Evolutionary conservation across 2,888 invertebrate genomes (phyloP), one percentile per base, ranked within the genome.

Genomic region (Dermolepida albohirtum): DNA sequence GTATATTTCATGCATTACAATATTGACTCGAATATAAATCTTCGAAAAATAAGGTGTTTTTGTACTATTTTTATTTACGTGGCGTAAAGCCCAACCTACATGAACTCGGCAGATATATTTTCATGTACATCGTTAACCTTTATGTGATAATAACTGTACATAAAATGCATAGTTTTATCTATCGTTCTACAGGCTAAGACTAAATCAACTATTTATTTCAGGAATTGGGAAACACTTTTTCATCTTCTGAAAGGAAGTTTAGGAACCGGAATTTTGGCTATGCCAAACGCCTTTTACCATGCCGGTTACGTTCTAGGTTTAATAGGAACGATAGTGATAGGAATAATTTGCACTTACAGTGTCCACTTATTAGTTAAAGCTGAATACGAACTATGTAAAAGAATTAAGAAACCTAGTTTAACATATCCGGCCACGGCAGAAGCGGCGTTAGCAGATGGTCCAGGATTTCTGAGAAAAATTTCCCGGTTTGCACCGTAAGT

Each of bases 261-360:
- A 71, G 97, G 97, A 0, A 96, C 96, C 0, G 97, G 97, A 5
- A 94, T 96, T 75, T 85, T 97, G 63, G 96, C 96, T 4, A 93
- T 97, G 92, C 96, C 96, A 0, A 87, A 90, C 73, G 96, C 96
- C 0, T 93, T 96, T 80, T 87, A 89, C 74, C 89, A 96, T 80
- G 88, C 96, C 0, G 96, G 96, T 1, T 90, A 93, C 75, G 85
- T 89, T 67, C 89, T 96, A 2, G 97, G 97, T 8, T 80, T 90
- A 1, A 84, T 93, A 16, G 94, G 95, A 6, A 92, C 97, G 0
- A 81, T 94, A 10, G 76, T 94, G 2, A 94, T 98, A 74, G 97
- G 97, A 0, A 82, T 93, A 22, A 88, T 98, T 40, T 96, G 96
- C 84, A 93, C 96, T 2, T 97, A 97, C 83, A 97, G 97, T 80